Evolutionary conservation across 2,888 invertebrate genomes (phyloP).

Genomic region (Scotopteryx bipunctaria): DNA sequence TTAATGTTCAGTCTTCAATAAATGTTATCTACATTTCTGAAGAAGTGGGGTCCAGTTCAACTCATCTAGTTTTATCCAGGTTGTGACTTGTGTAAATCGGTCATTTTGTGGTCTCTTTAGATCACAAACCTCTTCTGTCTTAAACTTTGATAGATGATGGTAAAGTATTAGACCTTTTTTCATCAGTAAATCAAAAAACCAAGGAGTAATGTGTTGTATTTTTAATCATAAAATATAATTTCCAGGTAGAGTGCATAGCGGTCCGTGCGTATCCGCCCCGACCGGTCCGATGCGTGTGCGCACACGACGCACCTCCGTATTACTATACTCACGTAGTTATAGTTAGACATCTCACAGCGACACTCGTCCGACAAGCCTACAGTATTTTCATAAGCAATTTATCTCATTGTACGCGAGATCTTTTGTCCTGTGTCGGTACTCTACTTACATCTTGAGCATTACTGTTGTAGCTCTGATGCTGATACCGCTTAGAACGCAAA

Average conservation of each 20-base stretch:
- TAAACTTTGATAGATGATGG: too few species aligned
- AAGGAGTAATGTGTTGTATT: background rate
- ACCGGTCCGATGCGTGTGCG: conserved; percentile 39
- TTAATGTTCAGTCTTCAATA: background rate
- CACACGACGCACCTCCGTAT: conserved; percentile 1
- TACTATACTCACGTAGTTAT: too few species aligned
- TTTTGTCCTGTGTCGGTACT: background rate
- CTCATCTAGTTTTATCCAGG: background rate
- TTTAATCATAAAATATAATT: background rate
- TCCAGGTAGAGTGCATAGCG: conserved; percentile 32
- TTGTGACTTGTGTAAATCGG: too few species aligned
- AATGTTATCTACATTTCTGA: background rate
- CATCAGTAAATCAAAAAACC: too few species aligned
- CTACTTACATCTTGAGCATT: too few species aligned
- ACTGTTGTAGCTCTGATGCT: too few species aligned
- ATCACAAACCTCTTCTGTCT: too few species aligned
- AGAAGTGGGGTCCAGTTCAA: background rate
- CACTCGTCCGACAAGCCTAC: conserved; percentile 21
- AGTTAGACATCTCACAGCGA: conserved; percentile 1
- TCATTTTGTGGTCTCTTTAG: too few species aligned
- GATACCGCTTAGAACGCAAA: too few species aligned
- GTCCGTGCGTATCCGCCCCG: conserved; percentile 37
- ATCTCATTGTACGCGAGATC: background rate
- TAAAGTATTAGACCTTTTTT: too few species aligned
- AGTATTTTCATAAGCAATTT: background rate